Evolutionary conservation across 2,797 vertebrate genomes (phyloP).

Genomic region (Loris lydekkerianus): DNA sequence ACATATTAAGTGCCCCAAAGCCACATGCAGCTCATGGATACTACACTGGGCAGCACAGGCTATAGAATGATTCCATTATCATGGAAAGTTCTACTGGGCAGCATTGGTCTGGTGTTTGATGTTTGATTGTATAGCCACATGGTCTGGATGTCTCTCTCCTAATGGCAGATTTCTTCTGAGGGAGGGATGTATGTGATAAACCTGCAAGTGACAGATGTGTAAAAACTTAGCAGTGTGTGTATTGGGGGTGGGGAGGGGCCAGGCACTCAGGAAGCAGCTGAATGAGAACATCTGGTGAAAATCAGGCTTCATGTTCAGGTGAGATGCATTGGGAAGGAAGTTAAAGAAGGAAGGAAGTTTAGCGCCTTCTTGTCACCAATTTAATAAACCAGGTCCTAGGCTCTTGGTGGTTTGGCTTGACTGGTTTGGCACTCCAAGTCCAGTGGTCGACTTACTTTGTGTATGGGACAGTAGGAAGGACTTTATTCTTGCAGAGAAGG

Average conservation of each 20-base stretch:
- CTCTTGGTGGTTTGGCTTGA: background rate
- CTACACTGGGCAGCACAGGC: background rate
- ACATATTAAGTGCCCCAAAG: too few species aligned
- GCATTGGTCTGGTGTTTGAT: background rate
- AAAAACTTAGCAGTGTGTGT: background rate
- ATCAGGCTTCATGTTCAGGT: background rate
- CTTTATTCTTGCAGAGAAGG: too few species aligned
- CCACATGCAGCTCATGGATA: background rate
- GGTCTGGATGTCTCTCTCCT: rapidly evolving
- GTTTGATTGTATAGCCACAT: rapidly evolving
- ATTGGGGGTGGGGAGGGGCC: background rate
- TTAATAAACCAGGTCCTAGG: background rate
- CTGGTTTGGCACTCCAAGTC: background rate
- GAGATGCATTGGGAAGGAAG: background rate
- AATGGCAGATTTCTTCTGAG: background rate
- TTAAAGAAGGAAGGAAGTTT: background rate
- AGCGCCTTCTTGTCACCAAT: background rate
- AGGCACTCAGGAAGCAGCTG: background rate
- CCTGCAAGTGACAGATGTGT: background rate
- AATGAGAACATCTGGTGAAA: background rate
- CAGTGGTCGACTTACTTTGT: background rate
- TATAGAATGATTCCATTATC: rapidly evolving
- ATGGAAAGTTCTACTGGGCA: rapidly evolving
- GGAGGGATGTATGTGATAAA: background rate
- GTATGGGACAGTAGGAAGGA: rapidly evolving